phyloP scores from a whole-genome alignment of 2,797 vertebrate species.

The Phataginus tetradactyla region DNA sequence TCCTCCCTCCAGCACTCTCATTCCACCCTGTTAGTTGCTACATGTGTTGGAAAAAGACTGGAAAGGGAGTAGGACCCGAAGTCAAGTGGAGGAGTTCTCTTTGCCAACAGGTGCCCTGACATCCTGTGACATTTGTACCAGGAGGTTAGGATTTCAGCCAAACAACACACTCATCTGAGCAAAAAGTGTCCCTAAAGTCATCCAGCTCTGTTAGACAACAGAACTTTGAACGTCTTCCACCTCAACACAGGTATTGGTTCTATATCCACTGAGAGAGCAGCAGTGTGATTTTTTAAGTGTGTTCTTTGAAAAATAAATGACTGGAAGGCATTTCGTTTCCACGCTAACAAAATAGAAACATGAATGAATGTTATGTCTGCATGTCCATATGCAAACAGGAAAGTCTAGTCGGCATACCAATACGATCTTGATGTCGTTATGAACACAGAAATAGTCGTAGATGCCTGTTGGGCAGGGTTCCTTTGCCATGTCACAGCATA shows the following conservation, averaged over 20 bases:
- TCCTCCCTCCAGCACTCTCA: background rate
- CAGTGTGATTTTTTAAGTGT: background rate
- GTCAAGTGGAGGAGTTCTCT: background rate
- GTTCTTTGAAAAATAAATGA: constrained; percentile 29
- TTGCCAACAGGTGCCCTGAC: background rate
- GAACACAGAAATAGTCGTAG: constrained; percentile 8
- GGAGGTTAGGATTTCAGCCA: background rate
- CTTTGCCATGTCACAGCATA: background rate
- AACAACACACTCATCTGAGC: background rate
- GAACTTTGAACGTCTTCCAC: constrained; percentile 17
- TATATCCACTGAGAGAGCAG: background rate
- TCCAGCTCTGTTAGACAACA: background rate
- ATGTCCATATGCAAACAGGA: background rate
- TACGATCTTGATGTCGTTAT: background rate
- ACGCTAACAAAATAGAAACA: constrained; percentile 37
- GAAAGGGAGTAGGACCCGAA: background rate
- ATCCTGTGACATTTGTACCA: background rate
- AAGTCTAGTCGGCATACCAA: background rate
- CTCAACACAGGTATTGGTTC: background rate
- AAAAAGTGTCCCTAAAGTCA: background rate
- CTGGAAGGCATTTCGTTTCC: background rate
- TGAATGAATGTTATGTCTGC: constrained; percentile 18
- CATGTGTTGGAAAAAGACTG: background rate
- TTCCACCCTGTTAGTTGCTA: background rate
- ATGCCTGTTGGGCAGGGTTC: background rate